These are phyloP conservation scores for Nerophis lumbriciformis DNA, from an alignment of 2,113 vertebrate species.

Conservation along the genomic window DNA sequence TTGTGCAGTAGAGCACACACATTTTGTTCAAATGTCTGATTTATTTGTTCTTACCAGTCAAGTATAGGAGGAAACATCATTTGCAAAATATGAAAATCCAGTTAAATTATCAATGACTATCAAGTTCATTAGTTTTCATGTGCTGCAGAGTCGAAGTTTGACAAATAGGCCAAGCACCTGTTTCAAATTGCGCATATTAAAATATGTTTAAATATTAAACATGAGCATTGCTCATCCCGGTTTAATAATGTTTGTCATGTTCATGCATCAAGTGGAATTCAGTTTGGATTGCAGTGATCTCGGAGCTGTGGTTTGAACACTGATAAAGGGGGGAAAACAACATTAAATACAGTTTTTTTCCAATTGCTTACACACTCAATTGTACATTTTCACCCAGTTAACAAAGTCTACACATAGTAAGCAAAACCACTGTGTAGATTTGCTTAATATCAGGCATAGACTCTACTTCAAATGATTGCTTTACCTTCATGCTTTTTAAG, in stretches of 20 bases:
- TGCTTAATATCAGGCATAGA: too few relatives aligned
- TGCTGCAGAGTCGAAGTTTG: not conserved
- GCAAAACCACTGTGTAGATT: too few relatives aligned
- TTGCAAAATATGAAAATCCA: not conserved
- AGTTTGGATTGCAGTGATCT: not conserved
- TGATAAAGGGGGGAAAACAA: not conserved
- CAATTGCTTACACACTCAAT: too few relatives aligned
- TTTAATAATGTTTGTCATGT: slow-evolving; percentile 6
- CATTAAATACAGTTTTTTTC: not conserved
- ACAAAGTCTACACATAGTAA: too few relatives aligned
- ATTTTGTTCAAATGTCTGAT: too few relatives aligned
- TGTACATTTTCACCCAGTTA: too few relatives aligned
- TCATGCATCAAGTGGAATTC: slow-evolving; percentile 2
- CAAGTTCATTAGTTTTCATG: not conserved
- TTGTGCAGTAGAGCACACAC: too few relatives aligned
- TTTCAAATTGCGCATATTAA: slow-evolving; percentile 10
- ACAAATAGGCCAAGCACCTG: not conserved
- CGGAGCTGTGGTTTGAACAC: not conserved
- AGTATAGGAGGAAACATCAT: not conserved
- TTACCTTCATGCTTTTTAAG: too few relatives aligned
- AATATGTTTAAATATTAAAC: slow-evolving; percentile 9
- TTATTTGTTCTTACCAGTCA: not conserved
- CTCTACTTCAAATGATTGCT: too few relatives aligned
- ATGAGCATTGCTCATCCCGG: not conserved
- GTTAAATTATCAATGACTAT: slow-evolving; percentile 7